Evolutionary conservation across 1,140 invertebrate genomes (phyloP).

Genomic region (Magallana gigas): DNA sequence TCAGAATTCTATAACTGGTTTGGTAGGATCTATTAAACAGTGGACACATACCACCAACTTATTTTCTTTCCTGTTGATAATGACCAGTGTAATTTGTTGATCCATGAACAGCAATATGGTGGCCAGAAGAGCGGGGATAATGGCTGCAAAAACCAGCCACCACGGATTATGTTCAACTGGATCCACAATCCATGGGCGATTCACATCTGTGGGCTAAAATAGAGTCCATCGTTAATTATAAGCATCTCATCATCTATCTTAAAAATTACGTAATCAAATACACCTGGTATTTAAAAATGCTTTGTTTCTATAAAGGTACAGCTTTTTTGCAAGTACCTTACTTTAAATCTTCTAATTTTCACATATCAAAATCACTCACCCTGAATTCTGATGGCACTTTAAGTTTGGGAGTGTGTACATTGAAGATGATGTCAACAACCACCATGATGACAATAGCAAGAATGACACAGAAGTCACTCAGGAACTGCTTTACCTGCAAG

Average conservation of each 20-base stretch:
- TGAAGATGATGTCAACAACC: conserved; percentile 88
- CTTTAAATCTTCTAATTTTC: neutral
- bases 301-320: neutral
- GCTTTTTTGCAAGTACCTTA: neutral
- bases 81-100: conserved; percentile 99
- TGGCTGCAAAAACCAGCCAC: conserved; percentile 90
- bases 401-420: conserved; percentile 95
- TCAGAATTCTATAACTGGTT: too few species aligned
- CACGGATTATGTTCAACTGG: conserved; percentile 93
- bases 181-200: conserved; percentile 93
- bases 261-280: neutral
- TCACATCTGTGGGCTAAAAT: conserved; percentile 86
- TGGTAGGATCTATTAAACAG: neutral
- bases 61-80: conserved; percentile 98
- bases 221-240: neutral
- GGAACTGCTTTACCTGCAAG: conserved; percentile 87
- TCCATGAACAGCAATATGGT: conserved; percentile 99
- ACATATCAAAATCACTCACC: conserved; percentile 65
- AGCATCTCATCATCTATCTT: neutral
- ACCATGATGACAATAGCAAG: conserved; percentile 97
- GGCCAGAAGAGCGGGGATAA: conserved; percentile 94
- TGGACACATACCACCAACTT: conserved; percentile 89
- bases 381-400: conserved; percentile 85
- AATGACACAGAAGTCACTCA: conserved; percentile 98
- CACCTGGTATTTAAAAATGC: too few species aligned